phyloP scores from a whole-genome alignment of 1,140 invertebrate genomes.

The Drosophila baimaii region DNA sequence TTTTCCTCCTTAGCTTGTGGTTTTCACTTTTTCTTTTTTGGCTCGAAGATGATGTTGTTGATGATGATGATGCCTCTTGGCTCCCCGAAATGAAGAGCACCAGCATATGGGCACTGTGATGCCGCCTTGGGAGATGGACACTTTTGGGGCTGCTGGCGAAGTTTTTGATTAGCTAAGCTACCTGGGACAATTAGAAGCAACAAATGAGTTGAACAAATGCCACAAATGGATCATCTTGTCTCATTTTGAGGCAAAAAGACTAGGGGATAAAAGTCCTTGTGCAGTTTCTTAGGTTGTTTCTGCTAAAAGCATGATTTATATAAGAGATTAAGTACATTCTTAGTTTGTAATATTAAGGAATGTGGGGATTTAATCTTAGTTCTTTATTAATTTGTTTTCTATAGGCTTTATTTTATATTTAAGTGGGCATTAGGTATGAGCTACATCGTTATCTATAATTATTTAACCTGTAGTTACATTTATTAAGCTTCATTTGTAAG shows the following conservation, averaged over 20 bases:
- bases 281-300: not conserved
- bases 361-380: not conserved
- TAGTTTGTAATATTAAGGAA: not conserved
- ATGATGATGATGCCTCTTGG: slow-evolving; percentile 19
- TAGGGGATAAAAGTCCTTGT: not conserved
- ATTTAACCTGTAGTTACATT: not conserved
- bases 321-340: not conserved
- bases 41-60: not conserved
- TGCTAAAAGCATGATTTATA: not conserved
- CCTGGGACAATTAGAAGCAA: slow-evolving; percentile 30
- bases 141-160: slow-evolving; percentile 32
- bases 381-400: not conserved
- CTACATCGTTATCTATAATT: no score
- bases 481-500: not conserved
- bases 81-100: slow-evolving; percentile 70
- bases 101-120: slow-evolving; percentile 70
- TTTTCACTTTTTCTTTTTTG: slow-evolving; percentile 4
- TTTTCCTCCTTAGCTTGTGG: slow-evolving; percentile 43
- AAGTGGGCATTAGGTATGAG: no score
- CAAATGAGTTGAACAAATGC: slow-evolving; percentile 45
- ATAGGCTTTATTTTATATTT: not conserved
- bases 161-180: slow-evolving; percentile 34
- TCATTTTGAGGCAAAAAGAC: not conserved
- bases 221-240: slow-evolving; percentile 39
- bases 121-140: slow-evolving; percentile 35